These are phyloP conservation scores for Chloroceryle aenea DNA, from an alignment of 2,113 vertebrate genomes.

Conservation along the genomic window DNA sequence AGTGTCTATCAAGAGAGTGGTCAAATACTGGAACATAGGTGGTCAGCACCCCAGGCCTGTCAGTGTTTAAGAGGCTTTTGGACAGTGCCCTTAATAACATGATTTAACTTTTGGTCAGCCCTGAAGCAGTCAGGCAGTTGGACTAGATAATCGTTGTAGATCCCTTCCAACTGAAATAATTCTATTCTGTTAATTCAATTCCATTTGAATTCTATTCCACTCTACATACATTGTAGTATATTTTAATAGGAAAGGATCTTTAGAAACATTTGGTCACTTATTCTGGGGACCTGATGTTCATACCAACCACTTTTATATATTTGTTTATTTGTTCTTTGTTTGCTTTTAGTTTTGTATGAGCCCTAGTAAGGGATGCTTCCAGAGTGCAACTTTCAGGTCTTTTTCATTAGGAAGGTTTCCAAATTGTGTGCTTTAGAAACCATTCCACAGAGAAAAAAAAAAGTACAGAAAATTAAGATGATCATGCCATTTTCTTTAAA, in stretches of 20 bases:
- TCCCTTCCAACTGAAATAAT: background rate
- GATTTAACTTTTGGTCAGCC: background rate
- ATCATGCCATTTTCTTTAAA: background rate
- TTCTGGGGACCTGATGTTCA: background rate
- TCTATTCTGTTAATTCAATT: background rate
- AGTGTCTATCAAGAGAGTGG: too few relatives aligned
- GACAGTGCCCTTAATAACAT: background rate
- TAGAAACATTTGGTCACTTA: background rate
- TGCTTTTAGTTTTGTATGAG: background rate
- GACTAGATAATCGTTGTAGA: background rate
- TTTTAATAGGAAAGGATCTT: background rate
- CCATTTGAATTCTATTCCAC: background rate
- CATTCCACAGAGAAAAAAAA: background rate
- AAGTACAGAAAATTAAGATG: background rate
- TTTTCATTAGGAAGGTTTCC: background rate
- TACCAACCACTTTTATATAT: background rate
- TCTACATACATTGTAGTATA: background rate
- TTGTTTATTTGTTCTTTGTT: accelerated
- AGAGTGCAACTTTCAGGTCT: background rate
- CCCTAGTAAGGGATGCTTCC: background rate
- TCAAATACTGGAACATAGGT: background rate
- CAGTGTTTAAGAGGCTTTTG: background rate
- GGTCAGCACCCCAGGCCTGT: accelerated
- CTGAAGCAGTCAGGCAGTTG: background rate
- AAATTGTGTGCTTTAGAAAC: background rate